Evolutionary conservation across 2,888 invertebrate species (phyloP).

Genomic region (Lithosia quadra): DNA sequence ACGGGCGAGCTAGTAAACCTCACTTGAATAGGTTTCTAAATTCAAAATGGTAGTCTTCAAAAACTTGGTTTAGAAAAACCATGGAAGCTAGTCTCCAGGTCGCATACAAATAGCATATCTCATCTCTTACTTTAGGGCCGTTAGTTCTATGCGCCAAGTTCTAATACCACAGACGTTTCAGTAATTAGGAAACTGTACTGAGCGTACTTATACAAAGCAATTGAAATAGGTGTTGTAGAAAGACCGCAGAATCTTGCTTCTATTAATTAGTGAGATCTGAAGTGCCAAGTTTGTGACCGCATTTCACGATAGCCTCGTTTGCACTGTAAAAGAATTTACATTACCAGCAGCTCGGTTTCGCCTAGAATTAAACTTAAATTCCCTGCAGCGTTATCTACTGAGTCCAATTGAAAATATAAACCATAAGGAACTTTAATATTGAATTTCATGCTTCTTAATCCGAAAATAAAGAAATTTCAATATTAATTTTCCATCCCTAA

Average conservation of each 20-base stretch:
- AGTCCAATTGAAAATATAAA: neutral
- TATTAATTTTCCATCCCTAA: neutral
- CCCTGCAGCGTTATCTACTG: neutral
- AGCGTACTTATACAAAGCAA: neutral
- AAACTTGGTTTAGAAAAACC: too few species aligned
- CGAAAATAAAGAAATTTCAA: neutral
- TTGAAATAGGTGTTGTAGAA: neutral
- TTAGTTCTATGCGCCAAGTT: neutral
- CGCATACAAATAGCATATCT: neutral
- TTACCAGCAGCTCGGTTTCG: neutral
- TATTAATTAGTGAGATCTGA: neutral
- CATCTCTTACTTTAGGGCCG: too few species aligned
- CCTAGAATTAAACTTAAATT: neutral
- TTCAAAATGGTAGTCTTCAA: too few species aligned
- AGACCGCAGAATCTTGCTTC: neutral
- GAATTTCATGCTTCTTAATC: too few species aligned
- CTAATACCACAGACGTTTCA: neutral
- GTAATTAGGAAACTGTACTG: neutral
- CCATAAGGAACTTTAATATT: neutral
- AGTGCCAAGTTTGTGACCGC: slow-evolving; percentile 1
- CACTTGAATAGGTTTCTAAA: too few species aligned
- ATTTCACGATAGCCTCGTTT: neutral
- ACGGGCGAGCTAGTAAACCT: too few species aligned
- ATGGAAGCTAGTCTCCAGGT: neutral
- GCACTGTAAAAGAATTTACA: neutral